Evolutionary conservation across 2,888 invertebrate genomes (phyloP), one percentile per base, ranked within the genome.

Genomic region (Lithophane ornitopus): DNA sequence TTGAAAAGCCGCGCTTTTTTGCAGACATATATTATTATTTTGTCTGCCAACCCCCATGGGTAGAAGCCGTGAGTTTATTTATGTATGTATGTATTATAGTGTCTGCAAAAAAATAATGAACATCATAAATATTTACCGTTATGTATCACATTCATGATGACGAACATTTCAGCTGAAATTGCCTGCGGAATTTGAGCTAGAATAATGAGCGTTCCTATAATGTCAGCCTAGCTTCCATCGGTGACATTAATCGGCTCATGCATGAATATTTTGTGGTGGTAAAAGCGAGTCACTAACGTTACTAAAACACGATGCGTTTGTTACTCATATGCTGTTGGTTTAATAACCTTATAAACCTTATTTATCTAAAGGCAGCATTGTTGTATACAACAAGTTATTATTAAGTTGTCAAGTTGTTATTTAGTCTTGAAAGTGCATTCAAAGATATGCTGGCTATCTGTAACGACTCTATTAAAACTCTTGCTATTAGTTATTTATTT

Each of bases 171-270:
- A 62, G 41, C 49, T 14, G 3, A 54, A 67, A 80, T 70, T 80
- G 44, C 74, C n/a, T 58, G 52, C 19, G 34, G 52, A 81, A 54
- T 81, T 65, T 81, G 16, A 69, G 59, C 63, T 34, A 59, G 58
- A 76, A 54, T 76, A 82, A 79, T 65, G 54, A 54, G 28, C n/a
- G 28, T 16, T n/a, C 16, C 26, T 56, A 67, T 72, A 63, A 67
- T 7, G 39, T 1, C 14, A 44, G 28, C 14, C 41, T 39, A 41
- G 62, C 58, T 74, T 70, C 28, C 54, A 70, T 49, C 54, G 46
- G 41, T 49, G 62, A 26, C 44, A 61, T 72, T 68, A 74, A 74
- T 70, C 70, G 46, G n/a, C 49, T 67, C 26, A 54, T 46, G 46
- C 52, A 54, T 58, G 39, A 70, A 82, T 56, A 67, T 70, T 71